Conservation (phyloP, 1,140 invertebrate species). For the Pomacea maculata region DNA sequence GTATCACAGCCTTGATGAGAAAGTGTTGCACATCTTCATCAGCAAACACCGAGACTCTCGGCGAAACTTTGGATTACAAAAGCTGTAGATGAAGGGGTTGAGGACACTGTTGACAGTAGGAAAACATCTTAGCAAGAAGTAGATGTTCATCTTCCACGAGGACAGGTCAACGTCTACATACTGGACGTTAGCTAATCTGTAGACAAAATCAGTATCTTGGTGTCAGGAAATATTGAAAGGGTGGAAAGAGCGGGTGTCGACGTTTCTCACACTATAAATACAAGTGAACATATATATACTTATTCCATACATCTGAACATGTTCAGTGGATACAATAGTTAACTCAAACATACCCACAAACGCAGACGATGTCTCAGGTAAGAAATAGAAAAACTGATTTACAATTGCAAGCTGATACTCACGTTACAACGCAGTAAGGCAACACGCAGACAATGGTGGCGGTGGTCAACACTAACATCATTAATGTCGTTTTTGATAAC, state of each 20-base stretch:
- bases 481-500: slow-evolving; percentile 35
- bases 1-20: no score
- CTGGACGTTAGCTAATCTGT: slow-evolving; percentile 34
- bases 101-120: slow-evolving; percentile 48
- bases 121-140: slow-evolving; percentile 47
- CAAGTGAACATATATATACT: no score
- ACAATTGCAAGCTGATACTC: no score
- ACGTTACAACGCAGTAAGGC: slow-evolving; percentile 42
- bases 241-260: no score
- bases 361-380: no score
- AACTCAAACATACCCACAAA: no score
- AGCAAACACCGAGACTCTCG: slow-evolving; percentile 24
- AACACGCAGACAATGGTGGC: slow-evolving; percentile 51
- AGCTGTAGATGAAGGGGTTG: slow-evolving; percentile 55
- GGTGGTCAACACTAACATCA: slow-evolving; percentile 52
- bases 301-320: no score
- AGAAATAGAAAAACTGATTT: no score
- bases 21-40: background rate
- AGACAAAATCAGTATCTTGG: slow-evolving; percentile 5
- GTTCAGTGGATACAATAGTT: no score
- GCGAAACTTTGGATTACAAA: slow-evolving; percentile 49
- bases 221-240: no score
- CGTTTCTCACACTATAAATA: no score
- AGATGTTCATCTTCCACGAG: slow-evolving; percentile 28
- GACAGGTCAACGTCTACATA: slow-evolving; percentile 25